Evolutionary conservation across 2,113 vertebrate species (phyloP).

Genomic region (Eptesicus fuscus): DNA sequence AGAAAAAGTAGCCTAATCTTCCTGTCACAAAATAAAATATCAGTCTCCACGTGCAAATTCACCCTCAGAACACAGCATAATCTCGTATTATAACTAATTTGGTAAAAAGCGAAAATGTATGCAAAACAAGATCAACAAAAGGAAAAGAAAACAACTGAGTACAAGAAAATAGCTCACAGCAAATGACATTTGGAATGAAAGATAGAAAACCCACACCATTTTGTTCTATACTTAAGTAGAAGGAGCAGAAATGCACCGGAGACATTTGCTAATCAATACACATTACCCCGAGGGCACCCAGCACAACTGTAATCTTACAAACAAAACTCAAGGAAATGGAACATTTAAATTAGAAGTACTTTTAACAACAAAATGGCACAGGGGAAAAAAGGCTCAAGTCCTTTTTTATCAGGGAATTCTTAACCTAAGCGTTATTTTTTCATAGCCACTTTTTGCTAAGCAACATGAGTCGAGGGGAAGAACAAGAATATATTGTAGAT

Average conservation of each 20-base stretch:
- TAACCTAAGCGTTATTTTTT: conserved; percentile 59
- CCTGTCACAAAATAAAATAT: conserved; percentile 54
- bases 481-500: conserved; percentile 50
- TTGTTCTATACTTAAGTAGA: conserved; percentile 72
- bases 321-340: conserved; percentile 74
- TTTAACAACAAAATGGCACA: conserved; percentile 40
- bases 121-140: conserved; percentile 46
- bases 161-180: conserved; percentile 71
- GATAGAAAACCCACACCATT: conserved; percentile 65
- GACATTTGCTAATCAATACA: conserved; percentile 77
- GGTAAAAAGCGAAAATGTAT: conserved; percentile 53
- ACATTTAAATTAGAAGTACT: conserved; percentile 71
- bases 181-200: conserved; percentile 79
- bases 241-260: conserved; percentile 60
- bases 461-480: not conserved
- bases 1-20: conserved; percentile 5
- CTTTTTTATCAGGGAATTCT: conserved; percentile 55
- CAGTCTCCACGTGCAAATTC: conserved; percentile 45
- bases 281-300: conserved; percentile 63
- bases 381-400: conserved; percentile 36
- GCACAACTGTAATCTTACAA: conserved; percentile 69
- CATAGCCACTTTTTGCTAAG: conserved; percentile 49
- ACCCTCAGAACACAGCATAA: conserved; percentile 20
- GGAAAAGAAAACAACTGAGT: conserved; percentile 10
- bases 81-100: conserved; percentile 29